Conservation (phyloP, 2,797 vertebrate genomes). For the Ctenopoma kingsleyae region DNA sequence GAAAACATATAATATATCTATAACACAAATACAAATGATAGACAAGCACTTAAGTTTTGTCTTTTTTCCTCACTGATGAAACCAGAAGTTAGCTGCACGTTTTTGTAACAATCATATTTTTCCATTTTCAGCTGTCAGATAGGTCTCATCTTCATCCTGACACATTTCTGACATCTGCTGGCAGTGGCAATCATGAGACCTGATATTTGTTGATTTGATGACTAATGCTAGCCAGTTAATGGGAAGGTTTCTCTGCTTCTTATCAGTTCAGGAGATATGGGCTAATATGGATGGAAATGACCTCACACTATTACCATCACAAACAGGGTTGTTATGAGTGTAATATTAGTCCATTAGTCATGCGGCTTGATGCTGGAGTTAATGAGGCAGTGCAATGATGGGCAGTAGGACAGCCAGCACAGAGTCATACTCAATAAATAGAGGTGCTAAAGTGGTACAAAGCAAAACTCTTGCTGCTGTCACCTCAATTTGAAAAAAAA, state of each 20-base stretch:
- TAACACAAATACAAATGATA: neutral
- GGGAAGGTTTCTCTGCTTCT: slow-evolving; percentile 60
- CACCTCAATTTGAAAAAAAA: slow-evolving; percentile 14
- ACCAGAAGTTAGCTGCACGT: neutral
- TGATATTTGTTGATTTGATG: slow-evolving; percentile 68
- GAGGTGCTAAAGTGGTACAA: slow-evolving; percentile 13
- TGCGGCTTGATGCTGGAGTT: slow-evolving; percentile 64
- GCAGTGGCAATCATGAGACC: slow-evolving; percentile 49
- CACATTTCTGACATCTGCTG: slow-evolving; percentile 45
- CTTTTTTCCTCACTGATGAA: neutral
- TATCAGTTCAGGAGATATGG: slow-evolving; percentile 69
- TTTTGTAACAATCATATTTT: neutral
- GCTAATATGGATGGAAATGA: slow-evolving; percentile 77
- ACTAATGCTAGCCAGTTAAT: slow-evolving; percentile 62
- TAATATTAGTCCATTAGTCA: slow-evolving; percentile 76
- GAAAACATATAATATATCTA: neutral
- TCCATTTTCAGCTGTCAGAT: slow-evolving; percentile 14
- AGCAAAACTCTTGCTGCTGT: slow-evolving; percentile 15
- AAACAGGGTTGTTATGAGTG: slow-evolving; percentile 75
- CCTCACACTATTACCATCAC: slow-evolving; percentile 71
- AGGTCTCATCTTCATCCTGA: slow-evolving; percentile 30
- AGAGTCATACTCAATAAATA: slow-evolving; percentile 12
- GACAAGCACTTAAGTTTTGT: neutral
- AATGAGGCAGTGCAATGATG: slow-evolving; percentile 45
- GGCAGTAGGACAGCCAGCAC: slow-evolving; percentile 19